Base-by-base conservation (phyloP, 1,140 invertebrate genomes). In the Lepidurus apus region DNA sequence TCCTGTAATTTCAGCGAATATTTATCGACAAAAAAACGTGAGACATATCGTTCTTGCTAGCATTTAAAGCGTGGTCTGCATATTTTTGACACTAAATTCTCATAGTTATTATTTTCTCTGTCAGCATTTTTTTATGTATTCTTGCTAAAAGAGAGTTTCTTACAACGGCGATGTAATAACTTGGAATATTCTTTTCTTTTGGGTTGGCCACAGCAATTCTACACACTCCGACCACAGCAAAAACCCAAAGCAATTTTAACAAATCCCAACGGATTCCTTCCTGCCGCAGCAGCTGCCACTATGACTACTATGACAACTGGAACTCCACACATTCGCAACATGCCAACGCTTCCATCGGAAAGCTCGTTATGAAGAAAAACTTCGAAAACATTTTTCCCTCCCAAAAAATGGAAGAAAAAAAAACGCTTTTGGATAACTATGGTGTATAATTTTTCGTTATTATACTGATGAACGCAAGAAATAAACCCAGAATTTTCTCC, bases 291-390 rank as follows among this genome's bases (percentile, higher is more conserved):
- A 65, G 53, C 53, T 65, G 53, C 53, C 53, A 65, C 53, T 65
- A 65, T 65, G 53, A 65, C 53, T n/a, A 65, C 53, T 65, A 65
- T 65, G 53, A 65, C 53, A 65, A 65, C 53, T 21, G 53, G 53
- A 65, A 65, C 53, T 65, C 53, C 53, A 65, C 53, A 65, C 53
- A 65, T 65, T 65, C 53, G 53, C 53, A 65, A 65, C 53, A 65
- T 65, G 53, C 53, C 53, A 65, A 65, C 53, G 53, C 53, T 65
- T 65, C 53, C 53, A n/a, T 65, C 53, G 2, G 53, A 65, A 65
- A 65, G 53, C 53, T 65, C 53, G 53, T 65, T 65, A 65, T 65
- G 21, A 65, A n/a, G 53, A 65, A 65, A 65, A 65, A n/a, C 21
- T 65, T 65, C 7, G 17, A 65, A 65, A 65, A 17, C 13, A 21